phyloP scores from a whole-genome alignment of 2,113 vertebrate genomes.

The Malaclemys terrapin region DNA sequence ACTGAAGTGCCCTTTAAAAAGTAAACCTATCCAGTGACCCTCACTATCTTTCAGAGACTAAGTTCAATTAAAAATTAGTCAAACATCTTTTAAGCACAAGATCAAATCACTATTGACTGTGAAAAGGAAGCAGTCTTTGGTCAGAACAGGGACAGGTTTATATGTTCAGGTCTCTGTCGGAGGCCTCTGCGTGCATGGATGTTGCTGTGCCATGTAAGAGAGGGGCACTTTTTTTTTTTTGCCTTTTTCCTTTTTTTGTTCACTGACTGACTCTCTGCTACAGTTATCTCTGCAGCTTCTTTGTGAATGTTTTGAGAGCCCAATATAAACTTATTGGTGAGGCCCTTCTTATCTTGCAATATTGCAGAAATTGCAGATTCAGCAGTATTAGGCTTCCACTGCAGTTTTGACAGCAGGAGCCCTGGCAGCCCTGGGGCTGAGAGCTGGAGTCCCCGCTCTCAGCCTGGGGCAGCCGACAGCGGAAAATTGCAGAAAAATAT shows the following conservation, averaged over 20 bases:
- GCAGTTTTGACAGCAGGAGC: no score
- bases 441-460: no score
- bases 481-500: no score
- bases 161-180: not conserved
- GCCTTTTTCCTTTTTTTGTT: not conserved
- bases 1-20: conserved; percentile 26
- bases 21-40: not conserved
- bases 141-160: not conserved
- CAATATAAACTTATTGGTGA: not conserved
- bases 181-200: not conserved
- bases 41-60: not conserved
- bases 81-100: not conserved
- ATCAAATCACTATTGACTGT: not conserved
- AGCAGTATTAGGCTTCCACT: no score
- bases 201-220: not conserved
- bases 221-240: not conserved
- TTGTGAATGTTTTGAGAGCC: not conserved
- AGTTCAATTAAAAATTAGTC: not conserved
- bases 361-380: no score
- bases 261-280: not conserved
- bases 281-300: not conserved
- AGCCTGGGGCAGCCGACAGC: no score
- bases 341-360: no score
- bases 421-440: no score
- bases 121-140: not conserved